Percentiles rank a stretch among this genome's conserved stretches.
phyloP scores from a whole-genome alignment of 2,888 invertebrate genomes.

The Tetranychus truncatus region DNA sequence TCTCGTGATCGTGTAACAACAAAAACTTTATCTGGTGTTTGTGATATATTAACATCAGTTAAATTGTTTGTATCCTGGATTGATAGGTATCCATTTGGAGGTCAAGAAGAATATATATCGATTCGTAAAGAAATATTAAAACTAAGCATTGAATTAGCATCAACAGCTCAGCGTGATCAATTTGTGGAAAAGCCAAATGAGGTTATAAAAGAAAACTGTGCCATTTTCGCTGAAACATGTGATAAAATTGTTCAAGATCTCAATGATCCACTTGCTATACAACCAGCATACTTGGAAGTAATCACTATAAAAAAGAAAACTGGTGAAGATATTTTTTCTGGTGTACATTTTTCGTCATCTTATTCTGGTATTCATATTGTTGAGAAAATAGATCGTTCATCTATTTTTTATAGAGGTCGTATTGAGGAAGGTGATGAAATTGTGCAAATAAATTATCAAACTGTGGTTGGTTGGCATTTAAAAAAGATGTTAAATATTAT shows the following conservation, averaged over 20 bases:
- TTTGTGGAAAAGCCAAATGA: slow-evolving; percentile 70
- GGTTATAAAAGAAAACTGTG: slow-evolving; percentile 38
- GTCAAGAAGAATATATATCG: slow-evolving; percentile 44
- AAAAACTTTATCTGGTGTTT: slow-evolving; percentile 63
- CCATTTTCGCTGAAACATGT: slow-evolving; percentile 52
- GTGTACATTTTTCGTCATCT: slow-evolving; percentile 69
- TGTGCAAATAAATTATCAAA: slow-evolving; percentile 56
- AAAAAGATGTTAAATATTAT: slow-evolving; percentile 51
- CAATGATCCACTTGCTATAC: slow-evolving; percentile 69
- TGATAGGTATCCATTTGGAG: slow-evolving; percentile 47
- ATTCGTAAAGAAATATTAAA: slow-evolving; percentile 53
- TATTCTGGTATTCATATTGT: slow-evolving; percentile 58
- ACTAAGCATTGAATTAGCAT: slow-evolving; percentile 65
- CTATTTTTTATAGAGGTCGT: slow-evolving; percentile 50
- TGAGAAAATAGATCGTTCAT: slow-evolving; percentile 54
- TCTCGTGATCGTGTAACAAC: slow-evolving; percentile 45
- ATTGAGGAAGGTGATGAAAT: slow-evolving; percentile 92
- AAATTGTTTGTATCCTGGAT: slow-evolving; percentile 71
- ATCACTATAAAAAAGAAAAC: slow-evolving; percentile 56
- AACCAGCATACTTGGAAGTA: slow-evolving; percentile 72
- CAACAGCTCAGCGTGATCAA: slow-evolving; percentile 70
- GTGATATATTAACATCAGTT: slow-evolving; percentile 59
- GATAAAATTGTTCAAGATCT: slow-evolving; percentile 63
- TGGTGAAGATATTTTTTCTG: slow-evolving; percentile 53
- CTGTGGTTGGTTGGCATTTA: slow-evolving; percentile 57